These are phyloP conservation scores for Desmodus rotundus DNA, from an alignment of 2,113 vertebrate species.

Conservation along the genomic window DNA sequence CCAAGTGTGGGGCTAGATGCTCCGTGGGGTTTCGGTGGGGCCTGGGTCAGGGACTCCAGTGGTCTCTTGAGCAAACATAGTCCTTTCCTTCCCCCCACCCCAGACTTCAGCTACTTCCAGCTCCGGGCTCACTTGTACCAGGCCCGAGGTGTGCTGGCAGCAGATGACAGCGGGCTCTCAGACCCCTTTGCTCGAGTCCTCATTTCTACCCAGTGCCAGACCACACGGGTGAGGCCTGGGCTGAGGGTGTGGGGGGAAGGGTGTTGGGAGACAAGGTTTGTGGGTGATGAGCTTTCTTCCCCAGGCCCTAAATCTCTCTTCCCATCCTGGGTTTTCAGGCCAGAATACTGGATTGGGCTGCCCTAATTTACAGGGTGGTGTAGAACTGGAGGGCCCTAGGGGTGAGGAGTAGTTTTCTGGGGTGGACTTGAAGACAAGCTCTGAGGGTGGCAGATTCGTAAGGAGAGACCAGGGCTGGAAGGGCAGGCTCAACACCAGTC, in stretches of 20 bases:
- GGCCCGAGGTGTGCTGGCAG: conserved; percentile 89
- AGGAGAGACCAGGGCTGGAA: not conserved
- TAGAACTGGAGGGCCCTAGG: not conserved
- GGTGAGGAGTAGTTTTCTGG: not conserved
- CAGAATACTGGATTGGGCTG: not conserved
- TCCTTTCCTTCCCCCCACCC: not conserved
- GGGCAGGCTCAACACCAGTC: not conserved
- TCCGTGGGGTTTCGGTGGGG: not conserved
- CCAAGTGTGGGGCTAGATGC: not conserved
- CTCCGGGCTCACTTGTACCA: conserved; percentile 94
- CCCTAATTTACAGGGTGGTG: not conserved
- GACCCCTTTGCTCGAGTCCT: conserved; percentile 91
- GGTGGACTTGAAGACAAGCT: not conserved
- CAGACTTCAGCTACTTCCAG: conserved; percentile 92
- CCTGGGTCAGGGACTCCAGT: not conserved
- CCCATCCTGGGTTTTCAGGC: not conserved
- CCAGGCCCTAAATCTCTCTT: not conserved
- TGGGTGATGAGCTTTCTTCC: not conserved
- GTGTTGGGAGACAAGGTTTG: not conserved
- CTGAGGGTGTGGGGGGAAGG: not conserved
- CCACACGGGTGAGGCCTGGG: conserved; percentile 83
- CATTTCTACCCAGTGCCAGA: conserved; percentile 92
- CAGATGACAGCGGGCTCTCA: conserved; percentile 92
- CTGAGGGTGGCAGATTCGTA: not conserved
- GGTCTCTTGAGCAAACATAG: not conserved